Percentiles rank a stretch among this genome's conserved stretches.
phyloP scores from a whole-genome alignment of 2,888 invertebrate genomes.

The Macaria liturata region DNA sequence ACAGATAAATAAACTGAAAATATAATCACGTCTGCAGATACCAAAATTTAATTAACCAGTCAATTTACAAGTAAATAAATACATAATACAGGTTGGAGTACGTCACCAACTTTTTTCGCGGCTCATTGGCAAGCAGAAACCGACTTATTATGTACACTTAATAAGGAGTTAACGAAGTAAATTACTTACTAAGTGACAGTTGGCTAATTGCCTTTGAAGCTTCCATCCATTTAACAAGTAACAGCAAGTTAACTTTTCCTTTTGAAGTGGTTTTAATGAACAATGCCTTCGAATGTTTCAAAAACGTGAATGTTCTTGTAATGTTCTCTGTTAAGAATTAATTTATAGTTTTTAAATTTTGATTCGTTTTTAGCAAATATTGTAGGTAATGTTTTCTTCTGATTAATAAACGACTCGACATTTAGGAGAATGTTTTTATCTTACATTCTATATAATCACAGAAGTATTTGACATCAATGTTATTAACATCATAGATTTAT shows the following conservation, averaged over 20 bases:
- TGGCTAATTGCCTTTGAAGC: conserved; percentile 28
- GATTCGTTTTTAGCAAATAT: too few relatives aligned
- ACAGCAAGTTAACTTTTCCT: conserved; percentile 8
- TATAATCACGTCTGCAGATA: too few relatives aligned
- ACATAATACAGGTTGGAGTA: conserved; percentile 1
- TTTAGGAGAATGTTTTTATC: too few relatives aligned
- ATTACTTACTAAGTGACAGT: conserved; percentile 25
- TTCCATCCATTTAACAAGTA: conserved; percentile 14
- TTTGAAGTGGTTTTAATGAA: conserved; percentile 7
- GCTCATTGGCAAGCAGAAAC: conserved; percentile 19
- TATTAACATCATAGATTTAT: too few relatives aligned
- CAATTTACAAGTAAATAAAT: not conserved
- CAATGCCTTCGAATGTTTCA: not conserved
- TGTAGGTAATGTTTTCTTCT: too few relatives aligned
- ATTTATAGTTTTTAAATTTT: too few relatives aligned
- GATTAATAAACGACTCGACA: too few relatives aligned
- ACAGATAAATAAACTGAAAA: too few relatives aligned
- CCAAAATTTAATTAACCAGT: too few relatives aligned
- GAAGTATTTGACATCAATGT: too few relatives aligned
- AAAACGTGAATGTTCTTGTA: not conserved
- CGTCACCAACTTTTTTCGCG: conserved; percentile 6
- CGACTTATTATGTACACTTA: conserved; percentile 26
- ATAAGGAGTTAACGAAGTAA: conserved; percentile 25
- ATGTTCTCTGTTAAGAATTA: too few relatives aligned
- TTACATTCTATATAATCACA: too few relatives aligned